Evolutionary conservation across 1,140 invertebrate species (phyloP).

Genomic region (Triops cancriformis): DNA sequence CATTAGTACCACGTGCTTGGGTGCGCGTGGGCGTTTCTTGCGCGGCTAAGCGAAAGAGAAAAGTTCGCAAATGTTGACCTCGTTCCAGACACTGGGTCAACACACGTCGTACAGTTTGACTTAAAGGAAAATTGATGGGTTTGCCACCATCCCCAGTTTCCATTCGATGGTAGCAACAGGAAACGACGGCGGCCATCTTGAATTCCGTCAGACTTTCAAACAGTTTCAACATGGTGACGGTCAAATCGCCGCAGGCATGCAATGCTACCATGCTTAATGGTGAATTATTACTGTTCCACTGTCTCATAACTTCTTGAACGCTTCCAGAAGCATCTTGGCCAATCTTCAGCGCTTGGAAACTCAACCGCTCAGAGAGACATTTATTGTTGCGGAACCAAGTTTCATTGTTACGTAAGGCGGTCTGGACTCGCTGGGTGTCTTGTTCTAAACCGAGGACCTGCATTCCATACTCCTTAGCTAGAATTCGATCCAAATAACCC

Average conservation of each 20-base stretch:
- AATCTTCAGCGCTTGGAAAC: constrained; percentile 7
- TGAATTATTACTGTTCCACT: background rate
- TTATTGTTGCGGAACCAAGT: constrained; percentile 45
- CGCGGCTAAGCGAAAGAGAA: constrained; percentile 58
- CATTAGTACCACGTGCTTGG: constrained; percentile 28
- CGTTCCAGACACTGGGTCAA: background rate
- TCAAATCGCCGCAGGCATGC: constrained; percentile 77
- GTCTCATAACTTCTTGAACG: background rate
- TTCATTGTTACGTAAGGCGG: constrained; percentile 42
- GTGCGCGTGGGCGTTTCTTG: constrained; percentile 40
- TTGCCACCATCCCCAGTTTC: constrained; percentile 34
- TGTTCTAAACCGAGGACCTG: constrained; percentile 65
- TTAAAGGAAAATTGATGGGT: constrained; percentile 57
- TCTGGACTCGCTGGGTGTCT: constrained; percentile 49
- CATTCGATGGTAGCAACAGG: constrained; percentile 80
- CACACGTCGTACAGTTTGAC: constrained; percentile 32
- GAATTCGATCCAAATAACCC: constrained; percentile 66
- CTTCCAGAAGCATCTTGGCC: background rate
- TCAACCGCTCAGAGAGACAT: constrained; percentile 37
- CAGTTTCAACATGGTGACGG: constrained; percentile 58
- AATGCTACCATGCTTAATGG: constrained; percentile 52
- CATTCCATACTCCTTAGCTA: constrained; percentile 53
- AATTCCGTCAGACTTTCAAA: constrained; percentile 54
- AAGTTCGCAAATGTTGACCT: constrained; percentile 43
- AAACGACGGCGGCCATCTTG: constrained; percentile 57